Conservation (phyloP, 2,113 vertebrate species). For the Myotis yumanensis region DNA sequence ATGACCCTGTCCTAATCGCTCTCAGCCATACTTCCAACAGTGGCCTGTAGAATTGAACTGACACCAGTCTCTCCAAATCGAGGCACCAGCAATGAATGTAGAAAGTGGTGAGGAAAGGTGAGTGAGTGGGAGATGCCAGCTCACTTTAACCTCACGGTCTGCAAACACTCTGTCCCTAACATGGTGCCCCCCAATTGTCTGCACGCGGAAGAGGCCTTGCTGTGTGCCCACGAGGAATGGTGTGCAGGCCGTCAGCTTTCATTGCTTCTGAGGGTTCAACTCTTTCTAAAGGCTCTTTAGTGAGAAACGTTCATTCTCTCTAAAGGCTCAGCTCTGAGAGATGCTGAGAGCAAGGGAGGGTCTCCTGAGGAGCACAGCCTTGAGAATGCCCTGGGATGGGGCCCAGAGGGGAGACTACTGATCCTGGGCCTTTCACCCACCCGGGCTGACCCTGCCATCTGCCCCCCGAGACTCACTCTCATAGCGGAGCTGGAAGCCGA, state of each 20-base stretch:
- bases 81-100: neutral
- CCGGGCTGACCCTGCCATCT: neutral
- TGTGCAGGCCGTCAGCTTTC: neutral
- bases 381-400: neutral
- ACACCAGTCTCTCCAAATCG: neutral
- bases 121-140: neutral
- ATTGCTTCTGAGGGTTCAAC: neutral
- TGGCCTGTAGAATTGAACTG: neutral
- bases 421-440: accelerated
- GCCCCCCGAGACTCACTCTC: slow-evolving; percentile 89
- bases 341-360: neutral
- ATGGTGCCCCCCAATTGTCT: accelerated
- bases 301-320: neutral
- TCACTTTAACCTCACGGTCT: neutral
- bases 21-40: neutral
- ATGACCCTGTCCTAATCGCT: neutral
- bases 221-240: accelerated
- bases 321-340: neutral
- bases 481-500: slow-evolving; percentile 97
- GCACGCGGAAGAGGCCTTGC: neutral
- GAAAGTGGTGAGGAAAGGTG: neutral
- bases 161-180: neutral
- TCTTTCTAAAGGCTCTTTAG: neutral
- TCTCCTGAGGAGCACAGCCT: neutral
- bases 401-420: accelerated